phyloP scores from a whole-genome alignment of 1,140 invertebrate species.

The Campoletis sonorensis region DNA sequence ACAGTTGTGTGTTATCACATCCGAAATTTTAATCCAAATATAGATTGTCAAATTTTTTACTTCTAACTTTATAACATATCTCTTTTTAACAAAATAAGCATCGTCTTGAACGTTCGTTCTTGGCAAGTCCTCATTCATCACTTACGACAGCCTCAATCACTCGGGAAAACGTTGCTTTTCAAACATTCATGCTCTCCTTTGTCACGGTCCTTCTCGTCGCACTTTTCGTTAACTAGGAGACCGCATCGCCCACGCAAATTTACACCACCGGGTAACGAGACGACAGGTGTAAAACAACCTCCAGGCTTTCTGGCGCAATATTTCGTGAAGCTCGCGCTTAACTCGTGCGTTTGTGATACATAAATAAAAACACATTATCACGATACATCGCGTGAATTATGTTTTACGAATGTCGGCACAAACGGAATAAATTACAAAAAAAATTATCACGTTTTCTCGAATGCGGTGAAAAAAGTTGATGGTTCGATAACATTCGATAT shows the following conservation, averaged over 20 bases:
- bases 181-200: conserved; percentile 28
- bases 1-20: background rate
- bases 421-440: background rate
- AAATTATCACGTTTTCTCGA: background rate
- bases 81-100: too few relatives aligned
- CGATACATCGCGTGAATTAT: background rate
- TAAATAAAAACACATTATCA: conserved; percentile 14
- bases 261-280: background rate
- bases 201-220: conserved; percentile 3
- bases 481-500: too few relatives aligned
- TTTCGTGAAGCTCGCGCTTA: background rate
- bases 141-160: conserved; percentile 13
- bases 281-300: conserved; percentile 32
- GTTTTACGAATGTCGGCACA: background rate
- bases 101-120: background rate
- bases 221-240: background rate
- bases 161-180: conserved; percentile 30
- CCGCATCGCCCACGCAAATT: conserved; percentile 9
- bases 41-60: too few relatives aligned
- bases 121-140: background rate
- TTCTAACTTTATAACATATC: background rate
- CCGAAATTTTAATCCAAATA: too few relatives aligned
- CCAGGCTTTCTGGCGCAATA: conserved; percentile 1
- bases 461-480: background rate
- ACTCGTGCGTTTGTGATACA: background rate